Base-by-base conservation (phyloP, 2,888 invertebrate species). In the Chironomus riparius region DNA sequence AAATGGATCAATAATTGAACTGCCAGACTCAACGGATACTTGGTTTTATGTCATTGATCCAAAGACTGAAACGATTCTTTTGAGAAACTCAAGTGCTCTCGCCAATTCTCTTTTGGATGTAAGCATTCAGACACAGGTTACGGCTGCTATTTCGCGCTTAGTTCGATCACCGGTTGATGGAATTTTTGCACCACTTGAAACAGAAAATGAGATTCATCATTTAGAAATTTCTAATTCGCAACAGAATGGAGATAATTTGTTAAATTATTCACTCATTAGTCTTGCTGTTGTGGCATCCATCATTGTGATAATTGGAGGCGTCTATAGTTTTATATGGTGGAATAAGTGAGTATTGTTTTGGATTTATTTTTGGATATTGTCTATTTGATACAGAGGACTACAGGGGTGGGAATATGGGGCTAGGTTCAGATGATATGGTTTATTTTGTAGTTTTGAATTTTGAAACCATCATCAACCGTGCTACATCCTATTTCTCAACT, bases 31-130 rank as follows among this genome's bases (percentile, higher is more conserved):
- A 7, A 93, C 94, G 0, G 95, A 95, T 80, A 88, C 95, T 5
- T 95, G 94, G 93, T 89, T 96, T 82, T 95, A 95, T 80, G 87
- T 92, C 0, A 86, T 95, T 2, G 93, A 95, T 84, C 94, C 95
- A 0, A 87, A 86, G 75, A 90, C 89, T 0, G 94, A 93, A 78
- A 86, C 85, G 72, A 91, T 95, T 78, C 83, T 95, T 56, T 85
- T 87, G 0, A 87, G 92, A 71, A 93, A 94, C 79, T 90, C 91
- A 78, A 86, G 88, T 0, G 83, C 87, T 47, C 88, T 95, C 28
- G 88, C 89, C 80, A 89, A 88, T 89, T 92, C 83, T 83, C 85
- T 86, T 69, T 85, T 90, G 77, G 89, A 90, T 69, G 87, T 88
- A 77, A 83, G 87, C 6, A 87, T 89, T 0, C 87, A 89, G 82